Conservation (phyloP, 2,888 invertebrate genomes). For the Drosophila meridiana region DNA sequence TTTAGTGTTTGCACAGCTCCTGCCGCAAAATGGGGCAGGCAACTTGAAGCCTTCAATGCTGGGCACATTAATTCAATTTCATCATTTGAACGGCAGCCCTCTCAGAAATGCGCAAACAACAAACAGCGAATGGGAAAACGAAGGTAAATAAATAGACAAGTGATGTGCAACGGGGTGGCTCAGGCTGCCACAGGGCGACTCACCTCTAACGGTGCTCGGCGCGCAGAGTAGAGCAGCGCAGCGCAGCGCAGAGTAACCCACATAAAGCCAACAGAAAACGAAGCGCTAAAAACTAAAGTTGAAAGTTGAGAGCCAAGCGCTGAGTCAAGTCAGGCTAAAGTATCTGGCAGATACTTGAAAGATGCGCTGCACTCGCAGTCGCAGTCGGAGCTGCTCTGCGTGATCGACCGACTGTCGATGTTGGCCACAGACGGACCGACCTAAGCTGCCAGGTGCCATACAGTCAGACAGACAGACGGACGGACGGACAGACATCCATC, state of each 20-base stretch:
- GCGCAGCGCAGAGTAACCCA: constrained; percentile 61
- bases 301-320: constrained; percentile 71
- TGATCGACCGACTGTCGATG: constrained; percentile 79
- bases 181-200: constrained; percentile 14
- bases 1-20: constrained; percentile 58
- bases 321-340: constrained; percentile 58
- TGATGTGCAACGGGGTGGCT: constrained; percentile 63
- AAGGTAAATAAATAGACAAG: constrained; percentile 65
- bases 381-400: constrained; percentile 53
- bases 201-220: constrained; percentile 65
- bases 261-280: constrained; percentile 54
- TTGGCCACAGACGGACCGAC: constrained; percentile 34
- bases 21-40: constrained; percentile 38
- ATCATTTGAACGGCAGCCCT: constrained; percentile 59
- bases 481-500: constrained; percentile 50
- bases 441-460: constrained; percentile 49
- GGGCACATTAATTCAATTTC: constrained; percentile 63
- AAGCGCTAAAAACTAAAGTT: constrained; percentile 64
- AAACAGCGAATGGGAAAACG: constrained; percentile 11
- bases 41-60: constrained; percentile 63
- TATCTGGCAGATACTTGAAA: constrained; percentile 60
- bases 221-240: constrained; percentile 18
- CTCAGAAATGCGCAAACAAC: constrained; percentile 57
- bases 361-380: constrained; percentile 45
- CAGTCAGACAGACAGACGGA: constrained; percentile 19